Evolutionary conservation across 2,113 vertebrate species (phyloP), one percentile per base, ranked within the genome.

Genomic region (Pygoscelis antarcticus): DNA sequence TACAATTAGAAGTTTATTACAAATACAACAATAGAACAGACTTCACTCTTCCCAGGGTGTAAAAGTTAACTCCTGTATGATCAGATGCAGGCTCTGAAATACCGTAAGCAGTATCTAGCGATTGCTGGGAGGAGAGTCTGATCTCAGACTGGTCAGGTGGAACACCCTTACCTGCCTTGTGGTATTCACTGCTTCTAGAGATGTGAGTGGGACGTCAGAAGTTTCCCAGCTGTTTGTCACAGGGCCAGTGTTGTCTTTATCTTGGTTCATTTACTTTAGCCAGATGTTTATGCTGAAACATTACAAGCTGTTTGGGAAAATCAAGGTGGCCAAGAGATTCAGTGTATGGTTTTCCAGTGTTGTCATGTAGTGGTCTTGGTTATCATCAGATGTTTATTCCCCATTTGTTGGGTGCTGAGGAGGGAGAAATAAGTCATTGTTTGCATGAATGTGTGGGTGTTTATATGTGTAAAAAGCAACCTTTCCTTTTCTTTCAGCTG

Each of bases 401-500:
- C 8, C 5, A 7, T 77, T 91, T 88, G 10, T 57, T 94, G 54
- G 21, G 9, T 51, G 30, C 38, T 34, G 34, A 75, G 20, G 23
- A 75, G n/a, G 30, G 40, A 78, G 47, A 76, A 87, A 34, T 60
- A 58, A 68, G 38, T 81, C 12, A 44, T 46, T 86, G 47, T 80
- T 96, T 1, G 1, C 7, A 9, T 77, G n/a, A 70, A 32, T 49
- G 5, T 64, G 17, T 85, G 65, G 10, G 16, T 69, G 19, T 65
- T 65, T 46, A 10, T 70, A 19, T 66, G 19, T 47, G 11, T 62
- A 54, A 86, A 83, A 86, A 52, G 2, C 36, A 90, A 17, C 30
- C 13, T 82, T 81, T 79, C 52, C 26, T 96, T 87, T 93, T 93
- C 60, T 96, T 96, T 72, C 97, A 99, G 99, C 97, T 99, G 65